A percentile compares a stretch with the other conserved stretches of the same genome.
phyloP scores from a whole-genome alignment of 2,113 vertebrate genomes.

The Typhlomys cinereus region DNA sequence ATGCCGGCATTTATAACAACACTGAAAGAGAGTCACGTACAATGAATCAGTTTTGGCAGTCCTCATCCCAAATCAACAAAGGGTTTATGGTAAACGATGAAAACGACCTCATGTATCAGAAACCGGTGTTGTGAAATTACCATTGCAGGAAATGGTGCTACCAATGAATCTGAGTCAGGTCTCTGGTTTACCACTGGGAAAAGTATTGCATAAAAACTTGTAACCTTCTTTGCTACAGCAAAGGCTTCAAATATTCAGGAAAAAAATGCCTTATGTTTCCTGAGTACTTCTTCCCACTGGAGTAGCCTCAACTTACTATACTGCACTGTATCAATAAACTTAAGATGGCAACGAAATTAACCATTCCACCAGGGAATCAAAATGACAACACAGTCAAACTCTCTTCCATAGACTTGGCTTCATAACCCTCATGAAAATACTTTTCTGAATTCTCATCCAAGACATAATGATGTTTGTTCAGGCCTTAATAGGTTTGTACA shows the following conservation, averaged over 20 bases:
- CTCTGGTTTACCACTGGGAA: conserved; percentile 66
- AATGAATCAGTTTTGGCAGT: conserved; percentile 37
- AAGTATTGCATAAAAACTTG: conserved; percentile 59
- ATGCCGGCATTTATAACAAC: neutral
- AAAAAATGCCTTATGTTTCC: neutral
- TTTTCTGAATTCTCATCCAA: neutral
- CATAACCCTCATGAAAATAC: neutral
- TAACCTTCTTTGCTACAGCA: neutral
- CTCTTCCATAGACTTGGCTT: neutral
- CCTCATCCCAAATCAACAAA: conserved; percentile 47
- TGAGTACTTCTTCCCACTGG: neutral
- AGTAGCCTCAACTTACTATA: neutral
- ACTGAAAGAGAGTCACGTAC: neutral
- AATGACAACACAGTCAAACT: conserved; percentile 24
- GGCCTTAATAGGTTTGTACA: conserved; percentile 4
- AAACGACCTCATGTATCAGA: conserved; percentile 54
- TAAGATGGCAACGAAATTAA: neutral
- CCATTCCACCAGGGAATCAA: neutral
- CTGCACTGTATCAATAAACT: neutral
- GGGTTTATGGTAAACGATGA: conserved; percentile 71
- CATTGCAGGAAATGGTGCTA: conserved; percentile 63
- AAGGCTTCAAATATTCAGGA: conserved; percentile 28
- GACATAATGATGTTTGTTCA: neutral
- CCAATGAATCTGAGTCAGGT: conserved; percentile 63
- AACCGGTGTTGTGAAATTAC: conserved; percentile 65